A percentile compares a stretch with the other conserved stretches of the same genome.
Conservation (phyloP, 2,113 vertebrate genomes). For the Eleginops maclovinus region DNA sequence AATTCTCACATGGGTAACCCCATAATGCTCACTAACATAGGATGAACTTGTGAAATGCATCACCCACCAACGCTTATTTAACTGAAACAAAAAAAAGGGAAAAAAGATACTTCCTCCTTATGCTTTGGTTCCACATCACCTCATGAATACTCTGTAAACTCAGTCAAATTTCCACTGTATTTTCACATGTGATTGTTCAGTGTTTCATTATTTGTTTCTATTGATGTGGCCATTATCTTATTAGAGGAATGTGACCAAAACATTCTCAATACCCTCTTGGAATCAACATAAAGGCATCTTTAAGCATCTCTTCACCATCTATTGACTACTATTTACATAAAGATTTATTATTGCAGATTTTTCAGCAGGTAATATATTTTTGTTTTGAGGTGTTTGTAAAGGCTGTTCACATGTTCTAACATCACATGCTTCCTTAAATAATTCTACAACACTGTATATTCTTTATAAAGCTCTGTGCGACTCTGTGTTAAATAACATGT, state of each 20-base stretch:
- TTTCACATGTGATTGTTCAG: constrained; percentile 1
- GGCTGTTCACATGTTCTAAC: neutral
- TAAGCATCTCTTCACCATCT: neutral
- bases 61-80: constrained; percentile 70
- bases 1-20: constrained; percentile 78
- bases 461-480: too few relatives aligned
- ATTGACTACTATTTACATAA: neutral
- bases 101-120: constrained; percentile 54
- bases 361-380: neutral
- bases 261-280: neutral
- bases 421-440: neutral
- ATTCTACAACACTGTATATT: neutral
- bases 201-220: neutral
- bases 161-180: neutral
- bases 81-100: constrained; percentile 48
- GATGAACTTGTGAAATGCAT: constrained; percentile 78
- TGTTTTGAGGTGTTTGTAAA: neutral
- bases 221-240: neutral
- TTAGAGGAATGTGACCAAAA: constrained; percentile 4
- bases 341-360: constrained; percentile 1
- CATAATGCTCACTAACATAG: constrained; percentile 70
- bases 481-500: neutral
- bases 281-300: neutral
- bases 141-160: neutral
- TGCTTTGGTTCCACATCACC: constrained; percentile 32